phyloP scores from a whole-genome alignment of 2,113 vertebrate species.

The Bubo bubo region DNA sequence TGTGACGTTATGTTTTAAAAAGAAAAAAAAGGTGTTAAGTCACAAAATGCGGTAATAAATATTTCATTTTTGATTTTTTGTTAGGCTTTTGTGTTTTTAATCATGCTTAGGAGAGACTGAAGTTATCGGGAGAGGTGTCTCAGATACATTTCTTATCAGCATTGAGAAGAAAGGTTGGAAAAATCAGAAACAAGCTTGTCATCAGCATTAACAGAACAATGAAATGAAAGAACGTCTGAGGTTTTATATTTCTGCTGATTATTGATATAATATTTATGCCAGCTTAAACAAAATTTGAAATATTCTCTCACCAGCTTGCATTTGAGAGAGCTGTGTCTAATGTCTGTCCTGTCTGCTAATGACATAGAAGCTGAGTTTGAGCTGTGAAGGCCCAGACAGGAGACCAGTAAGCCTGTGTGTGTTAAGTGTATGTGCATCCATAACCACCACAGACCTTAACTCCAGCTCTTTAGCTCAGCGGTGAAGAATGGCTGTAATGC shows the following conservation, averaged over 20 bases:
- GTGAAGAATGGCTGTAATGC: background rate
- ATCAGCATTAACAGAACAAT: background rate
- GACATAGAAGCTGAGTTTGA: background rate
- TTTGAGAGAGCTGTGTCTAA: background rate
- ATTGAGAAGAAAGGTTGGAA: background rate
- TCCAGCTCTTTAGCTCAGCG: background rate
- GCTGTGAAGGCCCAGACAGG: background rate
- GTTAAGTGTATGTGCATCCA: background rate
- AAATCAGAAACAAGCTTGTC: background rate
- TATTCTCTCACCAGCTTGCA: background rate
- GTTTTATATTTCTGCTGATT: constrained; percentile 5
- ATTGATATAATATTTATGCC: background rate
- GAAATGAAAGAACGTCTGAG: background rate
- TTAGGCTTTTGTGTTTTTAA: constrained; percentile 93
- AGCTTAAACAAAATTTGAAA: background rate
- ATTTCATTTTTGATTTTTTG: constrained; percentile 99
- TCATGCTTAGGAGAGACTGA: constrained; percentile 51
- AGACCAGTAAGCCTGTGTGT: background rate
- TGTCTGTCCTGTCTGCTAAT: background rate
- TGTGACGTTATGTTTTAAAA: constrained; percentile 99
- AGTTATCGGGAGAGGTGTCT: background rate
- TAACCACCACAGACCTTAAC: background rate
- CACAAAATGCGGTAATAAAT: constrained; percentile 99
- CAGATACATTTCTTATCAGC: background rate
- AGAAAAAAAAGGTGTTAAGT: constrained; percentile 99